Base-by-base conservation (phyloP, 2,113 vertebrate genomes). In the Perognathus longimembris region DNA sequence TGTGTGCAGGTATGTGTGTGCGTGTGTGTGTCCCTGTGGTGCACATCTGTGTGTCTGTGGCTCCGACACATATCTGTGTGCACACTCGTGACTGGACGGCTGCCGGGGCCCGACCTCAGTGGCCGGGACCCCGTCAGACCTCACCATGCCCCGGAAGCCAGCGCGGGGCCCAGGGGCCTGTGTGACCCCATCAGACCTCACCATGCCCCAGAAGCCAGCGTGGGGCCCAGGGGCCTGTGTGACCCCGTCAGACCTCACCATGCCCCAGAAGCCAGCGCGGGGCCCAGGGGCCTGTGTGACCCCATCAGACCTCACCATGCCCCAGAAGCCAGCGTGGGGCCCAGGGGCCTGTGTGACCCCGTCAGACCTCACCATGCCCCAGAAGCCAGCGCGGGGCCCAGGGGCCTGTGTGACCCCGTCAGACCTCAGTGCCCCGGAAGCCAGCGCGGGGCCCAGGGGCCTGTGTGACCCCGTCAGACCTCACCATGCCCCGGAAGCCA, bases 101-200 rank as follows among this genome's bases (percentile, higher is more conserved):
- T 45, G 45, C 45, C 12, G 45, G 70, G 42, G 6, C 40, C 42
- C 0, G 0, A 0, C 28, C 26, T 12, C 6, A 17, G 3, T 7
- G 14, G 67, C 18, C 2, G 7, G 69, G n/a, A n/a, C n/a, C n/a
- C n/a, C n/a, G n/a, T n/a, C n/a, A n/a, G n/a, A n/a, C n/a, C n/a
- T n/a, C n/a, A n/a, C n/a, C n/a, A n/a, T 36, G 17, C 64, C 70
- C 3, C 3, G 6, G 32, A 40, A 30, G 54, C 38, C 54, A 12
- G 11, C 1, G 40, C 17, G 1, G 10, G 17, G 66, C 11, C 36
- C 45, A 10, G 18, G 32, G 6, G 22, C 0, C 1, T 1, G 14
- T 18, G 17, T 21, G 71, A 30, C 36, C 57, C 70, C 70, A 18
- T 20, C 61, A 59, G 20, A 11, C 4, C 69, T 79, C 5, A 6